phyloP scores from a whole-genome alignment of 2,113 vertebrate genomes.

The Gobiocypris rarus region DNA sequence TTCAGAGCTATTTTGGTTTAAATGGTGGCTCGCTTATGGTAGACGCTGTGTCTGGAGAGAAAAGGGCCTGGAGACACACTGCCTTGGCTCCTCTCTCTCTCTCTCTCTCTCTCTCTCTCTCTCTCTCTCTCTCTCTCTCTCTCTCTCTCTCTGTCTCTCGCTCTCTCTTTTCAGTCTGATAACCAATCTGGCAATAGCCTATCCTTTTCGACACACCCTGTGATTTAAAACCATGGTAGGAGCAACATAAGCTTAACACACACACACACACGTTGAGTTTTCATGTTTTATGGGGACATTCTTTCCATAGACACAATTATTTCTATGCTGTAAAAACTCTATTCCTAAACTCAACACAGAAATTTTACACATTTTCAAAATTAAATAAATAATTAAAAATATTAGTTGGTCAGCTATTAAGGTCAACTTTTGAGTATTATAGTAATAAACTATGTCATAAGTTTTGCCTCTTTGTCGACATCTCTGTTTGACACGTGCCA shows the following conservation, averaged over 20 bases:
- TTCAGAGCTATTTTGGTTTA: slow-evolving; percentile 41
- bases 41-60: slow-evolving; percentile 43
- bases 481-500: no score
- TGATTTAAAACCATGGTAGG: slow-evolving; percentile 24
- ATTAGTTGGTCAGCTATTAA: background rate
- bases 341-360: background rate
- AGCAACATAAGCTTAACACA: background rate
- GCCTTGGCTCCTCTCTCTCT: background rate
- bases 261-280: background rate
- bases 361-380: background rate
- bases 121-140: background rate
- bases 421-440: background rate
- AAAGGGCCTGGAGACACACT: slow-evolving; percentile 11
- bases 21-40: slow-evolving; percentile 29
- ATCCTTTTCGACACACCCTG: background rate
- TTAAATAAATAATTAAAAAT: no score
- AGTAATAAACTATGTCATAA: no score
- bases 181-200: slow-evolving; percentile 18
- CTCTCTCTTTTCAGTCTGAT: background rate
- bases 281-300: background rate
- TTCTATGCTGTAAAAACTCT: background rate
- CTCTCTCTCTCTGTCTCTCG: background rate
- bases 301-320: background rate
- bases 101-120: no score
- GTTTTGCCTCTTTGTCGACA: no score